Percentiles rank a stretch among this genome's conserved stretches.
Conservation (phyloP, 2,797 vertebrate species). For the Oreochromis grahami region DNA sequence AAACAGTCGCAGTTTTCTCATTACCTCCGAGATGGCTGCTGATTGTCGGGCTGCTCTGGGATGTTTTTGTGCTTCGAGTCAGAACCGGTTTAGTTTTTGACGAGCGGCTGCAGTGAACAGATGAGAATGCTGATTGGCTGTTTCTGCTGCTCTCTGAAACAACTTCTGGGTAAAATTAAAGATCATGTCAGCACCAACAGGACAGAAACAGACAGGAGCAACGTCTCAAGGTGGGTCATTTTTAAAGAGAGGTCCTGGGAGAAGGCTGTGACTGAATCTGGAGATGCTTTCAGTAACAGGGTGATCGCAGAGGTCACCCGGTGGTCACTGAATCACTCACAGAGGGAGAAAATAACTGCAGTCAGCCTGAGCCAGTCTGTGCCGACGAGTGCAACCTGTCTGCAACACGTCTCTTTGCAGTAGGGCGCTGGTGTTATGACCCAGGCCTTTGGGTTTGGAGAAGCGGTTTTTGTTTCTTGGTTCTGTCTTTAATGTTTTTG, state of each 20-base stretch:
- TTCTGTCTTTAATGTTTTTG: neutral
- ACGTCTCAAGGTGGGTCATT: neutral
- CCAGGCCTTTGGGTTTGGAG: neutral
- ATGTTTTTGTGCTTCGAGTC: neutral
- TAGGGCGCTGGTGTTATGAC: neutral
- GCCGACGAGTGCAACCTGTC: neutral
- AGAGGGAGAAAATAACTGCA: neutral
- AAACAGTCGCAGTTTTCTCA: neutral
- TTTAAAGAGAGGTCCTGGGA: neutral
- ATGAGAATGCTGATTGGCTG: neutral
- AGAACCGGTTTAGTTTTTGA: neutral
- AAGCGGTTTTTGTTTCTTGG: neutral
- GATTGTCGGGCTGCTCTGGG: neutral
- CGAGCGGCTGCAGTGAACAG: neutral
- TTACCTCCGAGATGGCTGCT: neutral
- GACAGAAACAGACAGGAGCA: neutral
- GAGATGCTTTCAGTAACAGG: neutral
- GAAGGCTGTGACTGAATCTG: neutral
- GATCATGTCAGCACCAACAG: neutral
- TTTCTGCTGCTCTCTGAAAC: neutral
- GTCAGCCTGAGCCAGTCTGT: neutral
- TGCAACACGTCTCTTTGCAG: neutral
- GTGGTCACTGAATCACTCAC: neutral
- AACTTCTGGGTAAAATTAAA: neutral
- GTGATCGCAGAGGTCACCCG: fast-evolving